phyloP scores from a whole-genome alignment of 1,140 invertebrate species.

The Cardiocondyla obscurior region DNA sequence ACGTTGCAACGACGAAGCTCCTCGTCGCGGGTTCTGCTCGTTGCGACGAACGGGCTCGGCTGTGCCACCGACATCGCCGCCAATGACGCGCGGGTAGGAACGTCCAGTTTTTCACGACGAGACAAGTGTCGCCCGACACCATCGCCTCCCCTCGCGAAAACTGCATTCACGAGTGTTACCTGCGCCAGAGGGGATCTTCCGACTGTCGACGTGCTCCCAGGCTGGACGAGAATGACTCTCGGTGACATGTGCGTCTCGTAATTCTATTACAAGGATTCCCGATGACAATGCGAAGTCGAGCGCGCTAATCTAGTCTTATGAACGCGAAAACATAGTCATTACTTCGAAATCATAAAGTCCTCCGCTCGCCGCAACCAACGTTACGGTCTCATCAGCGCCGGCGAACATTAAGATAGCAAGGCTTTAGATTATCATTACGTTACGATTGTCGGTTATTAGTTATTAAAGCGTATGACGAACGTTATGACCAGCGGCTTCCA shows the following conservation, averaged over 20 bases:
- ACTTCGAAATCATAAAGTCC: constrained; percentile 26
- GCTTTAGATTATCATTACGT: constrained; percentile 47
- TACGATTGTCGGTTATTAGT: constrained; percentile 68
- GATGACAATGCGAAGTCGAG: neutral
- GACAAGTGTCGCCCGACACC: constrained; percentile 79
- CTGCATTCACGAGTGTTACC: constrained; percentile 65
- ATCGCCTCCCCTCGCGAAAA: constrained; percentile 73
- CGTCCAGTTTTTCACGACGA: constrained; percentile 78
- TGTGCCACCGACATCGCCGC: constrained; percentile 55
- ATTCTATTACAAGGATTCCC: neutral
- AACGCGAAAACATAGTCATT: constrained; percentile 4
- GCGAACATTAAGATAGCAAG: constrained; percentile 45
- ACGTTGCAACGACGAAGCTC: neutral
- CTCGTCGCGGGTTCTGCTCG: neutral
- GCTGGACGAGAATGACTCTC: constrained; percentile 45
- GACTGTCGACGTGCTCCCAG: constrained; percentile 57
- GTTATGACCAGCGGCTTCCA: constrained; percentile 54
- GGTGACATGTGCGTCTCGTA: constrained; percentile 36
- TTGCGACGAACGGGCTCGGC: neutral
- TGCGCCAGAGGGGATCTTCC: constrained; percentile 51
- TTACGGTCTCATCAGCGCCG: constrained; percentile 13
- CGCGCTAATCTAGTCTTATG: neutral
- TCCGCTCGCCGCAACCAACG: neutral
- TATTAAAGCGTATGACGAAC: constrained; percentile 53
- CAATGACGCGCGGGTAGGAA: constrained; percentile 59